Percentiles rank a stretch among this genome's conserved stretches.
These are phyloP conservation scores for Muschampia staudingeri DNA, from an alignment of 2,888 invertebrate genomes.

Conservation along the genomic window DNA sequence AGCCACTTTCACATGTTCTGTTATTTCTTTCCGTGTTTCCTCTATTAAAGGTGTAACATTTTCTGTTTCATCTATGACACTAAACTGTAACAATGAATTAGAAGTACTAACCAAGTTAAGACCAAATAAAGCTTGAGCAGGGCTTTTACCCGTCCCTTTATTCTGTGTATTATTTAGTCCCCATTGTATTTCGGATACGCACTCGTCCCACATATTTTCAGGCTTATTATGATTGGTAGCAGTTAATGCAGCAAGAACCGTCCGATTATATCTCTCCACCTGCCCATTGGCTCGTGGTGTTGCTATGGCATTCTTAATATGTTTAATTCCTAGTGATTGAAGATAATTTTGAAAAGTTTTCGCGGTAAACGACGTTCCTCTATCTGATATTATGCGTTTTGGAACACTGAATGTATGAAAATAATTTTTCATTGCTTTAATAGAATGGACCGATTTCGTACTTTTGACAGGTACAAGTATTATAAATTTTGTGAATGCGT, in stretches of 20 bases:
- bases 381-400: conserved; percentile 16
- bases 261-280: conserved; percentile 36
- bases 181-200: conserved; percentile 36
- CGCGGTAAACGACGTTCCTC: conserved; percentile 15
- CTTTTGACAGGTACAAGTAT: conserved; percentile 46
- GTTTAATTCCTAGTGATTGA: conserved; percentile 31
- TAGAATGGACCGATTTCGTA: conserved; percentile 43
- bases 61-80: conserved; percentile 13
- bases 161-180: conserved; percentile 30
- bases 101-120: conserved; percentile 21
- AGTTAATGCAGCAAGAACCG: conserved; percentile 15
- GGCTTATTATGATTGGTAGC: conserved; percentile 18
- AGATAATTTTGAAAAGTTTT: conserved; percentile 28
- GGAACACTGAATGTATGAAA: conserved; percentile 34
- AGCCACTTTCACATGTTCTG: conserved; percentile 1
- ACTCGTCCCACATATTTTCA: conserved; percentile 38
- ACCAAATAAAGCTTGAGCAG: conserved; percentile 31
- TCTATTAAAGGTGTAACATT: conserved; percentile 3
- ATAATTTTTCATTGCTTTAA: conserved; percentile 36
- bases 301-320: conserved; percentile 30
- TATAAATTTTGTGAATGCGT: conserved; percentile 55
- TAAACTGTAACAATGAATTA: conserved; percentile 22
- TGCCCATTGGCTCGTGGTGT: conserved; percentile 40
- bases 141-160: conserved; percentile 24
- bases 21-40: conserved; percentile 8